Percentiles rank a stretch among this genome's conserved stretches.
These are phyloP conservation scores for Agrochola circellaris DNA, from an alignment of 2,888 invertebrate species.

Conservation along the genomic window DNA sequence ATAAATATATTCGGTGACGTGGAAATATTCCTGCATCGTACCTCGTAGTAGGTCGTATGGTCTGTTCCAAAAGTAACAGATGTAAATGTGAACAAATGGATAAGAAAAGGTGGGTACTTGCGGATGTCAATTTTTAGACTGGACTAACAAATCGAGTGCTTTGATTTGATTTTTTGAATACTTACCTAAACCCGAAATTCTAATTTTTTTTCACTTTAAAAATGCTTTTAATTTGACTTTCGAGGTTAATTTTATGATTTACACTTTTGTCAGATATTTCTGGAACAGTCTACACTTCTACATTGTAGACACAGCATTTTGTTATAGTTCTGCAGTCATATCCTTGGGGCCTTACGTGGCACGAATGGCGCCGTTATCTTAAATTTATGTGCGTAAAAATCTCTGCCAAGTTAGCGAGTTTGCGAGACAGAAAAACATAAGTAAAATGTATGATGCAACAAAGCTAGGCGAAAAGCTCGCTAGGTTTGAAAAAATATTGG, in stretches of 20 bases:
- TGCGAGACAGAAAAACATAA: neutral
- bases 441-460: neutral
- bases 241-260: neutral
- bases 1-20: slow-evolving; percentile 43
- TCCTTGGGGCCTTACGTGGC: slow-evolving; percentile 15
- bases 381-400: slow-evolving; percentile 47
- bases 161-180: neutral
- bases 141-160: neutral
- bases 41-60: slow-evolving; percentile 1
- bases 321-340: slow-evolving; percentile 23
- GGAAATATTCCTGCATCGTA: slow-evolving; percentile 42
- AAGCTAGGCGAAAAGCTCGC: neutral
- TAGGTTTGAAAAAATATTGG: neutral
- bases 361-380: slow-evolving; percentile 24
- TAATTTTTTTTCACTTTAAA: neutral
- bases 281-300: neutral
- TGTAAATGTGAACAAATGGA: neutral
- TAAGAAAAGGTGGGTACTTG: neutral
- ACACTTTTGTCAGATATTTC: neutral
- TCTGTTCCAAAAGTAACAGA: neutral
- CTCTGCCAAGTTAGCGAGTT: slow-evolving; percentile 24
- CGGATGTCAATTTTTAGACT: neutral
- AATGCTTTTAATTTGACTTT: neutral
- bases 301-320: slow-evolving; percentile 27
- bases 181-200: neutral